A percentile compares a stretch with the other conserved stretches of the same genome.
Conservation (phyloP, 2,797 vertebrate genomes). For the Acanthis flammea region DNA sequence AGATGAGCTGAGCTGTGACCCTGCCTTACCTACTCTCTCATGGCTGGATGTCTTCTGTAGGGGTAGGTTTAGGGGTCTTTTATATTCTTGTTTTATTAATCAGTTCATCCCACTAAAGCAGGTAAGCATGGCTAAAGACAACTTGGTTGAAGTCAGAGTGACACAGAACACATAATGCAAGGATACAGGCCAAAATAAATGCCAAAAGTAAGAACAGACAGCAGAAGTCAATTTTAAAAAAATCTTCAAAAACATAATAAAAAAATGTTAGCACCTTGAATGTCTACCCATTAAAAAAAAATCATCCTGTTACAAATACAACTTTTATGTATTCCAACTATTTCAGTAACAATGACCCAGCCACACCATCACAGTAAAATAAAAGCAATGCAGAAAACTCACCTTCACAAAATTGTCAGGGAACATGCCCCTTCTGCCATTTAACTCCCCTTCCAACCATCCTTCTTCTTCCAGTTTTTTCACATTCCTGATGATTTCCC, state of each 20-base stretch:
- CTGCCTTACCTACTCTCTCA: not conserved
- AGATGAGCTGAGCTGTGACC: not conserved
- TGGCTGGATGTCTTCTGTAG: not conserved
- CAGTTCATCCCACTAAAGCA: not conserved
- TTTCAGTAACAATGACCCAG: not conserved
- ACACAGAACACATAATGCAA: not conserved
- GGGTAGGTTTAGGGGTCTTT: fast-evolving
- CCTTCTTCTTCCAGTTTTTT: slow-evolving; percentile 91
- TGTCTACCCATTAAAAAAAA: not conserved
- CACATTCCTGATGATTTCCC: slow-evolving; percentile 92
- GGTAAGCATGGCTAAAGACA: not conserved
- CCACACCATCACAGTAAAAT: not conserved
- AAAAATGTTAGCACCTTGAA: not conserved
- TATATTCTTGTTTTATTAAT: not conserved
- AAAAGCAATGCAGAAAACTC: slow-evolving; percentile 42
- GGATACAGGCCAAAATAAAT: not conserved
- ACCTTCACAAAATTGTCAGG: slow-evolving; percentile 99
- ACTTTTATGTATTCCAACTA: not conserved
- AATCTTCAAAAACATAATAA: not conserved
- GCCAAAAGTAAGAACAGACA: not conserved
- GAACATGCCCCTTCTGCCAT: slow-evolving; percentile 90
- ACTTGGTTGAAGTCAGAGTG: not conserved
- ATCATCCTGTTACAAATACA: not conserved
- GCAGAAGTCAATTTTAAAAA: not conserved
- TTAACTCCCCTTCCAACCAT: slow-evolving; percentile 94